phyloP scores from a whole-genome alignment of 1,140 invertebrate species.

The Pogonognathellus flavescens region DNA sequence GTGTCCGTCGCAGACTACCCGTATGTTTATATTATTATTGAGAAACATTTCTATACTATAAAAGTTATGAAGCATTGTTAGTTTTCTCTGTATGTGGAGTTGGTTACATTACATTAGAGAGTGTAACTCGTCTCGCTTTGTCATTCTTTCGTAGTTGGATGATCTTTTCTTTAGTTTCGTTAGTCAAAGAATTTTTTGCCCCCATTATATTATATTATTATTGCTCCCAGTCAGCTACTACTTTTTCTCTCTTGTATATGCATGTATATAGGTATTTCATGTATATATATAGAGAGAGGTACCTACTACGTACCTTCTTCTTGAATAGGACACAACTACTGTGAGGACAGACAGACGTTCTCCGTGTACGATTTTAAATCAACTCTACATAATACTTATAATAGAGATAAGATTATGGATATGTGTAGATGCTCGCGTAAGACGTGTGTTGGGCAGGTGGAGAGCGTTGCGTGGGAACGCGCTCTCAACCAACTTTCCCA shows the following conservation, averaged over 20 bases:
- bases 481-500: conserved; percentile 57
- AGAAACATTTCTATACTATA: too few species aligned
- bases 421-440: conserved; percentile 53
- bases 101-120: background rate
- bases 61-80: background rate
- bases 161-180: conserved; percentile 36
- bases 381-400: background rate
- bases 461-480: conserved; percentile 61
- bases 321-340: conserved; percentile 29
- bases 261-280: background rate
- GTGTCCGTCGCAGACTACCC: too few species aligned
- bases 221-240: conserved; percentile 30
- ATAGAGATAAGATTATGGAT: background rate
- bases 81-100: background rate
- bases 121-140: background rate
- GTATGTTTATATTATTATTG: too few species aligned
- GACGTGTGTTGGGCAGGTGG: conserved; percentile 66
- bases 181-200: conserved; percentile 42
- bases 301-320: too few species aligned
- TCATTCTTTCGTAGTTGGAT: conserved; percentile 21
- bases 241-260: conserved; percentile 21
- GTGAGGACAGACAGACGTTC: conserved; percentile 16
- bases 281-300: too few species aligned
- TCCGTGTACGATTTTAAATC: background rate
- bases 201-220: conserved; percentile 47